These are phyloP conservation scores for Pleuronectes platessa DNA, from an alignment of 2,113 vertebrate species.

Conservation along the genomic window DNA sequence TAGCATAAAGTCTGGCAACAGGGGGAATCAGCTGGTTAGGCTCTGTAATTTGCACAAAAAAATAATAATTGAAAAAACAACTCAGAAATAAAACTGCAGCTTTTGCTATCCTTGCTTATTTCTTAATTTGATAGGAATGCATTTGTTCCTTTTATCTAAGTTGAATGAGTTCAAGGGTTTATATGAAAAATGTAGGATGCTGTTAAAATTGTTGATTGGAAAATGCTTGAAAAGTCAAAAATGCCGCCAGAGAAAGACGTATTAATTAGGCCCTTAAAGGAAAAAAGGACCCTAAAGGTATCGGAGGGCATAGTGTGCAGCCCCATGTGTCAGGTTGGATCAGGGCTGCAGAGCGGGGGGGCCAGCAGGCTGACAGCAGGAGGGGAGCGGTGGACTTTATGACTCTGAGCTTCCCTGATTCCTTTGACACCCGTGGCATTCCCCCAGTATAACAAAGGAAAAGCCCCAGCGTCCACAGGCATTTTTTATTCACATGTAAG, in stretches of 20 bases:
- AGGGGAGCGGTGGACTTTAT: constrained; percentile 50
- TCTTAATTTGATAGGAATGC: too few species aligned
- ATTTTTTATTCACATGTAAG: constrained; percentile 17
- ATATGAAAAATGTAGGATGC: constrained; percentile 5
- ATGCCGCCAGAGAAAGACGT: constrained; percentile 10
- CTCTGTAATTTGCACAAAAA: too few species aligned
- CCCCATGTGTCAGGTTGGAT: constrained; percentile 59
- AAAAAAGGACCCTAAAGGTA: constrained; percentile 32
- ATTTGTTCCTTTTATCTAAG: neutral
- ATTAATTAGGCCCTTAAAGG: constrained; percentile 34
- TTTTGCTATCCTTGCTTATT: too few species aligned
- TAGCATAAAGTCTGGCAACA: too few species aligned
- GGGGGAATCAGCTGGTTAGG: too few species aligned
- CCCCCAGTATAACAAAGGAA: constrained; percentile 18
- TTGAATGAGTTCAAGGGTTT: constrained; percentile 9
- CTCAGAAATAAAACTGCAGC: too few species aligned
- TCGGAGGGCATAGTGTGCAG: constrained; percentile 25
- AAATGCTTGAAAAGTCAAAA: constrained; percentile 9
- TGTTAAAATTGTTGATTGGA: neutral
- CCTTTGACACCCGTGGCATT: constrained; percentile 65
- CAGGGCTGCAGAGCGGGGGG: constrained; percentile 37
- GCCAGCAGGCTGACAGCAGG: constrained; percentile 59
- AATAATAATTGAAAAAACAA: too few species aligned
- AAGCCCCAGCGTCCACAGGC: constrained; percentile 10
- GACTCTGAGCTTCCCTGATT: constrained; percentile 57